phyloP scores from a whole-genome alignment of 1,140 invertebrate species.

The Atta colombica region DNA sequence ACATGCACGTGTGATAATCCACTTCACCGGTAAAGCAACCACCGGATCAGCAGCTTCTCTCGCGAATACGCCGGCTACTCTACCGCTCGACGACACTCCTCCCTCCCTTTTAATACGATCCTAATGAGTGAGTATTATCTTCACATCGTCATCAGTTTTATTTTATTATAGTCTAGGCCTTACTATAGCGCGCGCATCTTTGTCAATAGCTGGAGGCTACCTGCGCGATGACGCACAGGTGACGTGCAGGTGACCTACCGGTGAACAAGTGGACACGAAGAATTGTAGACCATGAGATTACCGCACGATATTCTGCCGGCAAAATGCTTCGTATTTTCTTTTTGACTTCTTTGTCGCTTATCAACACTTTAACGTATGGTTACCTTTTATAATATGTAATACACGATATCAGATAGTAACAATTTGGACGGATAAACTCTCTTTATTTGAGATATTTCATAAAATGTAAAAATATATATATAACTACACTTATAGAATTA shows the following conservation, averaged over 20 bases:
- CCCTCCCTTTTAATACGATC: constrained; percentile 73
- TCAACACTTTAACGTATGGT: neutral
- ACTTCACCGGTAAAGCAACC: constrained; percentile 40
- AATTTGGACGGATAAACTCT: constrained; percentile 1
- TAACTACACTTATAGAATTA: neutral
- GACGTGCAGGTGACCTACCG: constrained; percentile 71
- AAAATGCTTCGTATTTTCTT: neutral
- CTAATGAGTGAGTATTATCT: constrained; percentile 80
- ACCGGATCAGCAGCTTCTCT: constrained; percentile 42
- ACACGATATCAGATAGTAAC: neutral
- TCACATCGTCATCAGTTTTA: constrained; percentile 9
- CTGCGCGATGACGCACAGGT: constrained; percentile 73
- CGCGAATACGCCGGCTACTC: constrained; percentile 56
- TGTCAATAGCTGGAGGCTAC: constrained; percentile 61
- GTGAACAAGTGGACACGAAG: constrained; percentile 48
- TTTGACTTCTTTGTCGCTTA: too few relatives aligned
- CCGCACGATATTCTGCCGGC: neutral
- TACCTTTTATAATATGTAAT: neutral
- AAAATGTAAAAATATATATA: neutral
- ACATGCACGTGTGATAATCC: constrained; percentile 29
- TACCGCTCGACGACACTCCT: constrained; percentile 32
- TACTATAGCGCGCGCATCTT: neutral
- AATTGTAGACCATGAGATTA: neutral
- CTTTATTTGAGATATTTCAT: neutral
- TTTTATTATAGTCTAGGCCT: neutral